Evolutionary conservation across 2,797 vertebrate species (phyloP).

Genomic region (Leptodactylus fallax): DNA sequence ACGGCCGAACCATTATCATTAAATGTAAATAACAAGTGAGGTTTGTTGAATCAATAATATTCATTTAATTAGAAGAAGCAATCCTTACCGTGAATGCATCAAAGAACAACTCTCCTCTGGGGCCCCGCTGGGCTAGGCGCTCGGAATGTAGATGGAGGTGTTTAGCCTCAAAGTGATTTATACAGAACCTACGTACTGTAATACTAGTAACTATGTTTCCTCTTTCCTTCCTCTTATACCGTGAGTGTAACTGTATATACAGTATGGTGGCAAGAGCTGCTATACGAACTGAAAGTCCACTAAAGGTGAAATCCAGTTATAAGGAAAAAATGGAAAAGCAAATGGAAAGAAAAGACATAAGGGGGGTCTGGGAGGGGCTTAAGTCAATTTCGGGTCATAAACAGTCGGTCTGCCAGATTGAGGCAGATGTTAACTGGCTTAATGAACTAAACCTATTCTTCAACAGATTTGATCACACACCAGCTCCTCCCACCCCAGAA

Average conservation of each 20-base stretch:
- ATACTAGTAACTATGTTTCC: neutral
- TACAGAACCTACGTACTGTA: neutral
- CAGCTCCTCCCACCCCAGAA: no score
- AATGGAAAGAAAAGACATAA: no score
- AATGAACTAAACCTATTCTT: no score
- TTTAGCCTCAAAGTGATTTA: conserved; percentile 7
- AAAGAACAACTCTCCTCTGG: conserved; percentile 13
- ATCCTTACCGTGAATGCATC: conserved; percentile 37
- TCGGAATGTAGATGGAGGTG: conserved; percentile 38
- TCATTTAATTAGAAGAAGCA: conserved; percentile 60
- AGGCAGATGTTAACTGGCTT: no score
- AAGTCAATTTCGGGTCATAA: no score
- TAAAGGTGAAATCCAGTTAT: no score
- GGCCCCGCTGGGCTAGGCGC: conserved; percentile 18
- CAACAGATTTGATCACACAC: no score
- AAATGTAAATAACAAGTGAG: conserved; percentile 60
- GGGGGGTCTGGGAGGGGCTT: no score
- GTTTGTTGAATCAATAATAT: conserved; percentile 61
- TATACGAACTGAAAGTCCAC: no score
- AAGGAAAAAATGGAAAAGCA: no score
- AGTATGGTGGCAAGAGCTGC: no score
- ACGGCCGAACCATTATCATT: conserved; percentile 56
- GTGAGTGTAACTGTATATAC: neutral
- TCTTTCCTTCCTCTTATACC: neutral
- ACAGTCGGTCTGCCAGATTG: no score